Evolutionary conservation across 2,113 vertebrate species (phyloP), one percentile per base, ranked within the genome.

Genomic region (Pantherophis guttatus): DNA sequence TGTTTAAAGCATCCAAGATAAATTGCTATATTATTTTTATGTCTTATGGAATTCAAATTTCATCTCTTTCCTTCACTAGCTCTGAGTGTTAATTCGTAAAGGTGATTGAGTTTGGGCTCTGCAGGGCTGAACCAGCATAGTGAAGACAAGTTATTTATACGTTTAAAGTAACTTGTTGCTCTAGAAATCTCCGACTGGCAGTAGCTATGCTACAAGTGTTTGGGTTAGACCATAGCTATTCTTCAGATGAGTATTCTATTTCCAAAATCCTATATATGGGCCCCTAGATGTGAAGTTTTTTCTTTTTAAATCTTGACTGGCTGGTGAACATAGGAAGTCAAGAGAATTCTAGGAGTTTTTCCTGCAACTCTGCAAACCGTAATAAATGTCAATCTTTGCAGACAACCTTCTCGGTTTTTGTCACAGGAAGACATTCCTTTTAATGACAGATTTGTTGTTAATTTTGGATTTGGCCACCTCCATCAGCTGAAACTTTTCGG

Each of bases 171-270:
- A 26, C 1, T 12, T 65, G 59, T 29, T 65, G 90, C 54, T 8
- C 0, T 19, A 0, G 0, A 3, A 8, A 5, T 3, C 12, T 44
- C 48, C 3, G 52, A 1, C 4, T 87, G 9, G 39, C n/a, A 92
- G 21, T 8, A 15, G 6, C 6, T 33, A 3, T 15, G 26, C 44
- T 33, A 53, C 23, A 23, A 24, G 53, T 33, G 5, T 12, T 0
- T 11, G 10, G 2, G 59, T 3, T 15, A 52, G 52, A 9, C 10
- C 2, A 23, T 10, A 44, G 3, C 39, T 50, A 10, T 23, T n/a
- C 6, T 39, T 0, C 1, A 8, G 29, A 59, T 86, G 44, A 58
- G 53, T 12, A 52, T 91, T 29, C n/a, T 13, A 8, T 33, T 87
- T 59, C 23, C 87, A 39, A 50, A 58, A 26, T 21, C 19, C n/a